A percentile compares a stretch with the other conserved stretches of the same genome.
Conservation (phyloP, 2,113 vertebrate genomes). For the Notarius quadriscutis region DNA sequence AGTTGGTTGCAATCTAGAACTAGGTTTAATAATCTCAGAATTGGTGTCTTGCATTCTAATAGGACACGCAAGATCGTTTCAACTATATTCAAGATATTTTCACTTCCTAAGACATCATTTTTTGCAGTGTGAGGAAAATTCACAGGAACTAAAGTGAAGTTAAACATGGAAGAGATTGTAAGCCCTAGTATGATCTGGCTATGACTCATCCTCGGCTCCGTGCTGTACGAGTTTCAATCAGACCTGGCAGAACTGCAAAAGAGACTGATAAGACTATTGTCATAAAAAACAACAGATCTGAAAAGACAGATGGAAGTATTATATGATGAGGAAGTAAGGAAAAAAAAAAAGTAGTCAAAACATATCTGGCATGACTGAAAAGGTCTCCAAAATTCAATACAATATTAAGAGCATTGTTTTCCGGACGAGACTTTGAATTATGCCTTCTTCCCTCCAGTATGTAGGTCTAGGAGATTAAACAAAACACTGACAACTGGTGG, state of each 20-base stretch:
- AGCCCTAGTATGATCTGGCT: constrained; percentile 1
- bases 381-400: background rate
- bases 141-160: constrained; percentile 9
- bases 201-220: constrained; percentile 27
- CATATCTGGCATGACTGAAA: background rate
- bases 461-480: background rate
- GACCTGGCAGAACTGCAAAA: background rate
- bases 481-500: background rate
- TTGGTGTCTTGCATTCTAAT: no score
- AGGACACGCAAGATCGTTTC: no score
- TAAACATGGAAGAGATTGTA: constrained; percentile 6
- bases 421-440: background rate
- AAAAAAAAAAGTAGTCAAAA: background rate
- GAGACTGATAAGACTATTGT: background rate
- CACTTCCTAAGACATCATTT: no score
- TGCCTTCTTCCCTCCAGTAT: background rate
- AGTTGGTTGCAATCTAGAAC: no score
- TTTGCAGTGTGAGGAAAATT: background rate
- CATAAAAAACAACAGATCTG: constrained; percentile 9
- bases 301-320: background rate
- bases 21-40: no score
- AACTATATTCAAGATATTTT: no score
- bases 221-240: background rate
- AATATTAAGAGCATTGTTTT: background rate
- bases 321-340: background rate